Conservation (phyloP, 92 coral and sea anemone species). For the Porites divaricata region DNA sequence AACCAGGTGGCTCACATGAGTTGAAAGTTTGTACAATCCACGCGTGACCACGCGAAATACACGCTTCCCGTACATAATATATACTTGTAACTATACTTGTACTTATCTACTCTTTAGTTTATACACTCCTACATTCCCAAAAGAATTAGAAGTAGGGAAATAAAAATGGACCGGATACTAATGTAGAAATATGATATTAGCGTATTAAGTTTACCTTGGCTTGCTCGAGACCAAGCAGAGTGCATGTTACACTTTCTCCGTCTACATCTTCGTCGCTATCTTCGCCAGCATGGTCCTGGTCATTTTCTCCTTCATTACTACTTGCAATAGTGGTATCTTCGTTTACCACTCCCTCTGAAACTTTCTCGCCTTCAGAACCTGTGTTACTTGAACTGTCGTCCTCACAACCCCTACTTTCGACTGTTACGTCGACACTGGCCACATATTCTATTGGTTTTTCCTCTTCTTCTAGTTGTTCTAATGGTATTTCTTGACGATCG, state of each 20-base stretch:
- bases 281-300: not conserved
- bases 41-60: too few species aligned
- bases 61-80: too few species aligned
- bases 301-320: not conserved
- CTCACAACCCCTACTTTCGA: slow-evolving; percentile 8
- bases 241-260: slow-evolving; percentile 34
- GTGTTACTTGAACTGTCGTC: slow-evolving; percentile 1
- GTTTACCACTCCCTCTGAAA: not conserved
- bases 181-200: not conserved
- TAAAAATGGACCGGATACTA: not conserved
- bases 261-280: slow-evolving; percentile 15
- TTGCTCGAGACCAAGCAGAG: slow-evolving; percentile 43
- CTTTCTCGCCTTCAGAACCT: slow-evolving; percentile 3
- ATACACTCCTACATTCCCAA: too few species aligned
- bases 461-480: slow-evolving; percentile 7
- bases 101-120: too few species aligned
- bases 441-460: slow-evolving; percentile 13
- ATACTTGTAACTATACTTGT: too few species aligned
- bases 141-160: not conserved
- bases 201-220: slow-evolving; percentile 31
- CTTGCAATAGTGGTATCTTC: slow-evolving; percentile 5
- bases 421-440: slow-evolving; percentile 36
- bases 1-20: too few species aligned
- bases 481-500: slow-evolving; percentile 1
- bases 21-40: too few species aligned